Conservation (phyloP, 1,140 invertebrate species). For the Drosophila pseudoobscura region DNA sequence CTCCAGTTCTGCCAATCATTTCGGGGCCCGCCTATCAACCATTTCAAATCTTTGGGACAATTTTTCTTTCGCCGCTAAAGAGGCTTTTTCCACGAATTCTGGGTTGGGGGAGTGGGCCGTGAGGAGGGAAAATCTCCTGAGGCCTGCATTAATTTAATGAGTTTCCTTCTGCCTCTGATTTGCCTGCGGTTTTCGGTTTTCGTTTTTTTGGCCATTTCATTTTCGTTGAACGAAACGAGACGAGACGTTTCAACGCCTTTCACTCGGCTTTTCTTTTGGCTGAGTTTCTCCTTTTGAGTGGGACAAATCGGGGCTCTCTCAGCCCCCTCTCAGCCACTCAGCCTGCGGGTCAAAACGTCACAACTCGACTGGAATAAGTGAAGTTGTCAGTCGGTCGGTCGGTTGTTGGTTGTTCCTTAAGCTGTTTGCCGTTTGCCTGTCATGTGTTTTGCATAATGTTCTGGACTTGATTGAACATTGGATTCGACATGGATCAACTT, state of each 20-base stretch:
- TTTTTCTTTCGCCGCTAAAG: conserved; percentile 33
- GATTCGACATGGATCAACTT: conserved; percentile 52
- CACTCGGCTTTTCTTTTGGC: conserved; percentile 22
- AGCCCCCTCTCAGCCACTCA: too few species aligned
- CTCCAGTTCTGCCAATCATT: conserved; percentile 30
- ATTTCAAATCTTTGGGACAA: conserved; percentile 54
- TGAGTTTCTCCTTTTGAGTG: conserved; percentile 19
- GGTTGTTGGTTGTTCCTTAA: conserved; percentile 48
- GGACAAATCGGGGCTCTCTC: background rate
- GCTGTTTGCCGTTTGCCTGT: conserved; percentile 34
- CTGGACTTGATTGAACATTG: conserved; percentile 49
- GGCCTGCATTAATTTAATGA: conserved; percentile 82
- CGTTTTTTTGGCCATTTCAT: conserved; percentile 65
- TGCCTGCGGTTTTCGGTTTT: conserved; percentile 51
- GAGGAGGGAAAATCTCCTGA: conserved; percentile 53
- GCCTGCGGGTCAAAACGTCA: conserved; percentile 66
- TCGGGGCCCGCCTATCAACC: conserved; percentile 44
- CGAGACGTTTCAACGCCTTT: conserved; percentile 70
- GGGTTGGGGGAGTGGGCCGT: too few species aligned
- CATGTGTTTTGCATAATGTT: conserved; percentile 68
- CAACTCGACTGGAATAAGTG: conserved; percentile 74
- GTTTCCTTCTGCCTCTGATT: conserved; percentile 66
- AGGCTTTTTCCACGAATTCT: conserved; percentile 57
- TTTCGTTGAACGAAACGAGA: conserved; percentile 32
- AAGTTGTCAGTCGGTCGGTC: conserved; percentile 75